Evolutionary conservation across 2,888 invertebrate genomes (phyloP).

Genomic region (Hypena proboscidalis): DNA sequence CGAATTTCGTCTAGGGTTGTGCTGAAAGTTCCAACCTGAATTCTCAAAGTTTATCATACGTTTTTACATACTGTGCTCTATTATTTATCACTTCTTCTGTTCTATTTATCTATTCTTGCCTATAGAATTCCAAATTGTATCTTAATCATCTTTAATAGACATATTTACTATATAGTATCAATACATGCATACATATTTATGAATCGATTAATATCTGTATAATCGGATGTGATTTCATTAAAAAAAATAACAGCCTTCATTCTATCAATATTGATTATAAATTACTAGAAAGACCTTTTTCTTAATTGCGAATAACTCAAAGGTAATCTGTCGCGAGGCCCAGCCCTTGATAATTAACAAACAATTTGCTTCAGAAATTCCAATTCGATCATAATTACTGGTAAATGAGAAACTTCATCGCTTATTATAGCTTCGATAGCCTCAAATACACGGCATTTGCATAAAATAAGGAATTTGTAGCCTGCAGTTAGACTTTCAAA

Average conservation of each 20-base stretch:
- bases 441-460: conserved; percentile 10
- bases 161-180: too few relatives aligned
- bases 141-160: too few relatives aligned
- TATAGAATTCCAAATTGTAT: too few relatives aligned
- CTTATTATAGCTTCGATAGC: conserved; percentile 8
- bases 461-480: conserved; percentile 20
- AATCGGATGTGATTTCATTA: not conserved
- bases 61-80: too few relatives aligned
- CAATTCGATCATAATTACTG: conserved; percentile 10
- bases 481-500: conserved; percentile 25
- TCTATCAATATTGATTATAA: conserved; percentile 19
- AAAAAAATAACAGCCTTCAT: conserved; percentile 1
- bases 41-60: too few relatives aligned
- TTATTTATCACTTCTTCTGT: too few relatives aligned
- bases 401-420: conserved; percentile 11
- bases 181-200: conserved; percentile 1
- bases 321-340: conserved; percentile 17
- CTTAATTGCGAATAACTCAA: conserved; percentile 20
- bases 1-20: conserved; percentile 14
- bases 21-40: conserved; percentile 3
- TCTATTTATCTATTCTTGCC: not conserved
- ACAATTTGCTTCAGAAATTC: conserved; percentile 26
- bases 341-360: conserved; percentile 30
- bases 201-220: not conserved
- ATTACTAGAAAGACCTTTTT: conserved; percentile 25